These are phyloP conservation scores for Neoascia interrupta DNA, from an alignment of 2,888 invertebrate genomes.

Conservation along the genomic window DNA sequence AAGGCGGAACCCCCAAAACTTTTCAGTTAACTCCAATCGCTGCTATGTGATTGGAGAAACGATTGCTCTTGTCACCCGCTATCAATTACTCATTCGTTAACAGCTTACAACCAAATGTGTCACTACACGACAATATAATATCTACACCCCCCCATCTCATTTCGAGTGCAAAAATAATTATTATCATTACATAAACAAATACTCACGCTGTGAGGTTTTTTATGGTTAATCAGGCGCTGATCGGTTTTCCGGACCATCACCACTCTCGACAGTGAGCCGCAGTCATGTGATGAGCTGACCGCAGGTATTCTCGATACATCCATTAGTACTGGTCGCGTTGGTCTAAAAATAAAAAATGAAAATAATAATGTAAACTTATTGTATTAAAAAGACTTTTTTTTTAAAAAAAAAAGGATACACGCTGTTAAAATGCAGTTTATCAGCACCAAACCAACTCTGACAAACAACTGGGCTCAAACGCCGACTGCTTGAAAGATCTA, in stretches of 20 bases:
- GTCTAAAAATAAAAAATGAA: constrained; percentile 67
- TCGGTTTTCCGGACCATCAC: constrained; percentile 86
- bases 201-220: constrained; percentile 79
- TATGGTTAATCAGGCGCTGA: constrained; percentile 84
- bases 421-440: constrained; percentile 15
- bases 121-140: not conserved
- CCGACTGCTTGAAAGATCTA: constrained; percentile 9
- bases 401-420: not conserved
- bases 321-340: constrained; percentile 72
- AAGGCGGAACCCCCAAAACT: too few relatives aligned
- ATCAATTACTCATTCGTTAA: not conserved
- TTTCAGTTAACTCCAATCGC: too few relatives aligned
- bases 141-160: not conserved
- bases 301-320: constrained; percentile 73
- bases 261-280: constrained; percentile 81
- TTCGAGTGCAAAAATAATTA: constrained; percentile 6
- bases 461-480: too few relatives aligned
- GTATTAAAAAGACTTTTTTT: not conserved
- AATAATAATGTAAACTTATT: not conserved
- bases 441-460: not conserved
- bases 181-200: constrained; percentile 4
- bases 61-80: too few relatives aligned
- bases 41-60: too few relatives aligned
- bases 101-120: not conserved
- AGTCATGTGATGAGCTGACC: constrained; percentile 77